Conservation (phyloP, 2,113 vertebrate species). For the Pelobates fuscus region DNA sequence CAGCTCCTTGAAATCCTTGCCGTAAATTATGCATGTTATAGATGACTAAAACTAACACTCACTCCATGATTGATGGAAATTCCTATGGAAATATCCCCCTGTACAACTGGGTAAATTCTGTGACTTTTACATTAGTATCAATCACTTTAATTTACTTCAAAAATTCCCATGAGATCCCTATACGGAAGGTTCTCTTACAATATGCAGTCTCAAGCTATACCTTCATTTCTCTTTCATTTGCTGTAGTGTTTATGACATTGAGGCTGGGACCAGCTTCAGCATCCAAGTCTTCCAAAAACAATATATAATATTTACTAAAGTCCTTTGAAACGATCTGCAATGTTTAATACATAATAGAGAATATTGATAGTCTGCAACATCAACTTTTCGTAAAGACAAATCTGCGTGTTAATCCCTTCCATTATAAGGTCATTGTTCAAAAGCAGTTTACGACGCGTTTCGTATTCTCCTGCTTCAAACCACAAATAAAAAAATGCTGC, state of each 20-base stretch:
- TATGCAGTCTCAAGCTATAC: not conserved
- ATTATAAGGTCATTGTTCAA: not conserved
- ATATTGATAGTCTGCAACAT: not conserved
- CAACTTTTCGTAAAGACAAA: not conserved
- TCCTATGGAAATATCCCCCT: conserved; percentile 26
- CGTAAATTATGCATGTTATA: conserved; percentile 18
- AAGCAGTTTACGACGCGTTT: not conserved
- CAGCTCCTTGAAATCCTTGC: not conserved
- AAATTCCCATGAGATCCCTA: conserved; percentile 1
- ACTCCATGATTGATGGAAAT: not conserved
- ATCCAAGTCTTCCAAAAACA: too few relatives aligned
- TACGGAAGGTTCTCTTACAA: not conserved
- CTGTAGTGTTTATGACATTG: not conserved
- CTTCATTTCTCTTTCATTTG: not conserved
- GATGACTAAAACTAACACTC: not conserved
- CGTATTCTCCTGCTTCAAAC: not conserved
- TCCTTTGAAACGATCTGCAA: not conserved
- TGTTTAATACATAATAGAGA: not conserved
- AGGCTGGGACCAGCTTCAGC: not conserved
- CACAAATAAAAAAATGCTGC: conserved; percentile 5
- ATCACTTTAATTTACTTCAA: conserved; percentile 22
- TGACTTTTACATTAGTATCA: conserved; percentile 20
- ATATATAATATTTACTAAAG: not conserved
- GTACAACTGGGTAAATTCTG: not conserved
- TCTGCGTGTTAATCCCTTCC: not conserved